Base-by-base conservation (phyloP, 1,140 invertebrate species). In the Sesamia nonagrioides region DNA sequence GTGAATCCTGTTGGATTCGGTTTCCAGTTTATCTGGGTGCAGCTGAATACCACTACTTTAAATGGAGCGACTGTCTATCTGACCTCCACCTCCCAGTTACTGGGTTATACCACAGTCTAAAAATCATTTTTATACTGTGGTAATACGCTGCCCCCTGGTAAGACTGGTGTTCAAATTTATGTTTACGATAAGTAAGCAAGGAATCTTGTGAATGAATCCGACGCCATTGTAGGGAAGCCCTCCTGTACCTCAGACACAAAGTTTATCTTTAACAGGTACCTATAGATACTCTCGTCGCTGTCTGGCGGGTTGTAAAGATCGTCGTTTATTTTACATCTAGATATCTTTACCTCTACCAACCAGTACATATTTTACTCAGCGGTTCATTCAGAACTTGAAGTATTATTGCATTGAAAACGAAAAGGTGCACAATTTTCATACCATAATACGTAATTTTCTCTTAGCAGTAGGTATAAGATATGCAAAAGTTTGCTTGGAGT, bases 401-500 rank as follows among this genome's bases (percentile, higher is more conserved):
- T 11, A 45, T 11, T 13, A 8, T 45, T 42, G 7, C 27, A 61
- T 27, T 27, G 56, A 50, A 48, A 50, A 5, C 58, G 21, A n/a
- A 35, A 50, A 21, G 7, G 15, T 45, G 48, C 63, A 75, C 58
- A 63, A 75, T 75, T 63, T 56, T 15, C 42, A 50, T 75, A 61
- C 8, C 42, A 50, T 61, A 60, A 63, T 33, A 40, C 58, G 73
- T 61, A 75, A 75, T 63, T 63, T 58, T 63, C 58, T 61, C 58
- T 18, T 75, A 75, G 63, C 73, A 75, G 33, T 63, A 75, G n/a
- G n/a, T n/a, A n/a, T n/a, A n/a, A n/a, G n/a, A 63, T 75, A 74
- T 75, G 73, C 48, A 63, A 75, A 75, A 78, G 68, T 61, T 76
- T 78, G 58, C 42, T 86, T 60, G 79, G 81, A 80, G 80, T 81